A percentile compares a stretch with the other conserved stretches of the same genome.
phyloP scores from a whole-genome alignment of 2,888 invertebrate genomes.

The Andricus quercusramuli region DNA sequence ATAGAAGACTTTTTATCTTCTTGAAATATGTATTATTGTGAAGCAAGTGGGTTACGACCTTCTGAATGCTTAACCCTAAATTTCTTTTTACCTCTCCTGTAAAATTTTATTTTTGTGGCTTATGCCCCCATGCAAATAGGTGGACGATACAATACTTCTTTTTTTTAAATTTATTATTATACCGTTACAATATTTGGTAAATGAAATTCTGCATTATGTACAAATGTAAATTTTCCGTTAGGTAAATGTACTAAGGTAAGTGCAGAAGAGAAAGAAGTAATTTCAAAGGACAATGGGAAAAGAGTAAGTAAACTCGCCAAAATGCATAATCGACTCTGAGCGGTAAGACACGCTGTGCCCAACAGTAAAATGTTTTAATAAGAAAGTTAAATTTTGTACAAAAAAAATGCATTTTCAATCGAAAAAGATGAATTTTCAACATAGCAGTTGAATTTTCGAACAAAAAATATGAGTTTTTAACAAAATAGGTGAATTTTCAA shows the following conservation, averaged over 20 bases:
- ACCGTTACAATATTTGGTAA: background rate
- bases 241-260: background rate
- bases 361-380: background rate
- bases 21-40: too few relatives aligned
- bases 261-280: background rate
- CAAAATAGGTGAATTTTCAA: too few relatives aligned
- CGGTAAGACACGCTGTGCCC: slow-evolving; percentile 21
- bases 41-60: too few relatives aligned
- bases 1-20: too few relatives aligned
- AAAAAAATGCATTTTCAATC: too few relatives aligned
- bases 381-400: background rate
- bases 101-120: too few relatives aligned
- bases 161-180: background rate
- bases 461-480: too few relatives aligned
- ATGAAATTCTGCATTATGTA: slow-evolving; percentile 7
- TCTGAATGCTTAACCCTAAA: too few relatives aligned
- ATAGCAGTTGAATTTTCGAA: too few relatives aligned
- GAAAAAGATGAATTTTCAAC: too few relatives aligned
- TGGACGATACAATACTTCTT: background rate
- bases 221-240: slow-evolving; percentile 2
- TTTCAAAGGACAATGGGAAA: slow-evolving; percentile 7
- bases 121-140: too few relatives aligned
- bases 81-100: too few relatives aligned
- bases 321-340: background rate
- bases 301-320: background rate